Percentiles rank a stretch among this genome's conserved stretches.
phyloP scores from a whole-genome alignment of 2,888 invertebrate species.

The Sphaerophoria taeniata region DNA sequence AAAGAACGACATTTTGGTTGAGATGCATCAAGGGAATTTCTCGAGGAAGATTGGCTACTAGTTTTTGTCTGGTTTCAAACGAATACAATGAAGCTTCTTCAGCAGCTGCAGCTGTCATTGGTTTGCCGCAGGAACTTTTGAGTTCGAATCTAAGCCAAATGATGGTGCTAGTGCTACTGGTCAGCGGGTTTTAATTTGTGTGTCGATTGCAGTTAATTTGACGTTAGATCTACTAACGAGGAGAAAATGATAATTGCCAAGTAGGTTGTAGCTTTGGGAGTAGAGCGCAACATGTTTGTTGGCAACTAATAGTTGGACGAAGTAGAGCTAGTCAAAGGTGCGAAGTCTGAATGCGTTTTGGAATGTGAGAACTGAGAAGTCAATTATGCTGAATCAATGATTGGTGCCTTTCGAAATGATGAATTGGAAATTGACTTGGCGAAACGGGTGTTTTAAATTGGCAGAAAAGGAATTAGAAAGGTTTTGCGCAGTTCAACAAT shows the following conservation, averaged over 20 bases:
- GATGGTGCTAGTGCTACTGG: slow-evolving; percentile 42
- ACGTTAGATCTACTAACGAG: slow-evolving; percentile 48
- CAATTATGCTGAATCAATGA: too few relatives aligned
- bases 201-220: slow-evolving; percentile 65
- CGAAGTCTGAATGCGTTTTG: too few relatives aligned
- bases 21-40: neutral
- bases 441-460: too few relatives aligned
- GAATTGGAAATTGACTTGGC: too few relatives aligned
- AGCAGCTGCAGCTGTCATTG: slow-evolving; percentile 30
- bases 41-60: slow-evolving; percentile 32
- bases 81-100: slow-evolving; percentile 33
- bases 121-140: slow-evolving; percentile 1
- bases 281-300: slow-evolving; percentile 1
- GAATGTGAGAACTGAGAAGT: too few relatives aligned
- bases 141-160: neutral
- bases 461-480: too few relatives aligned
- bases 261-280: neutral
- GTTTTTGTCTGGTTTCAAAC: slow-evolving; percentile 24
- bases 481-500: too few relatives aligned
- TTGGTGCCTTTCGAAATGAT: too few relatives aligned
- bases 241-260: slow-evolving; percentile 27
- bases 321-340: neutral
- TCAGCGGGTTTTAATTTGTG: slow-evolving; percentile 60
- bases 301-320: neutral
- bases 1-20: slow-evolving; percentile 59